Evolutionary conservation across 2,113 vertebrate species (phyloP).

Genomic region (Macroglossus sobrinus): DNA sequence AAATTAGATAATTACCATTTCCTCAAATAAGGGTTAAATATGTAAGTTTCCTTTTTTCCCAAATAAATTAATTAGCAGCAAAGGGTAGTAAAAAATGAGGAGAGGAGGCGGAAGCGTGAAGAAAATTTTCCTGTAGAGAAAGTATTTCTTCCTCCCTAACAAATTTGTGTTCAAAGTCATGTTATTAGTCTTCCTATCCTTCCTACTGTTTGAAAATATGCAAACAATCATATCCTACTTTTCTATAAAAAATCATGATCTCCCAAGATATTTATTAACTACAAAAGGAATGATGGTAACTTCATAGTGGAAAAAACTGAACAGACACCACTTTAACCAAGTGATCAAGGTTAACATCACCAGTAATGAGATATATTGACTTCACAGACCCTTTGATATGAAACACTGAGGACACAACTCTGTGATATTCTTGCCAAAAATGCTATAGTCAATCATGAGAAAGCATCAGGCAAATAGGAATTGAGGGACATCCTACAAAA

Average conservation of each 20-base stretch:
- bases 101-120: not conserved
- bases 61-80: conserved; percentile 29
- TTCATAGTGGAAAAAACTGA: conserved; percentile 17
- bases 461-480: conserved; percentile 1
- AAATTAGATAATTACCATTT: conserved; percentile 22
- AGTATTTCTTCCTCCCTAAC: not conserved
- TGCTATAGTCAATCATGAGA: not conserved
- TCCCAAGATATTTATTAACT: conserved; percentile 13
- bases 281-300: conserved; percentile 7
- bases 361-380: not conserved
- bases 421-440: conserved; percentile 2
- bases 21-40: not conserved
- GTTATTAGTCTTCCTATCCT: not conserved
- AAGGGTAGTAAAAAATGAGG: not conserved
- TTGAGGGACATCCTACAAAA: not conserved
- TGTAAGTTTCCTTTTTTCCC: not conserved
- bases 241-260: not conserved
- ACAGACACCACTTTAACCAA: not conserved
- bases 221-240: not conserved
- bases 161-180: not conserved
- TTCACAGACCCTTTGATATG: not conserved
- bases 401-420: not conserved
- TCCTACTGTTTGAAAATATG: not conserved
- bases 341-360: not conserved
- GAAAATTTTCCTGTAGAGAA: not conserved